Conservation (phyloP, 2,113 vertebrate species). For the Felis catus region DNA sequence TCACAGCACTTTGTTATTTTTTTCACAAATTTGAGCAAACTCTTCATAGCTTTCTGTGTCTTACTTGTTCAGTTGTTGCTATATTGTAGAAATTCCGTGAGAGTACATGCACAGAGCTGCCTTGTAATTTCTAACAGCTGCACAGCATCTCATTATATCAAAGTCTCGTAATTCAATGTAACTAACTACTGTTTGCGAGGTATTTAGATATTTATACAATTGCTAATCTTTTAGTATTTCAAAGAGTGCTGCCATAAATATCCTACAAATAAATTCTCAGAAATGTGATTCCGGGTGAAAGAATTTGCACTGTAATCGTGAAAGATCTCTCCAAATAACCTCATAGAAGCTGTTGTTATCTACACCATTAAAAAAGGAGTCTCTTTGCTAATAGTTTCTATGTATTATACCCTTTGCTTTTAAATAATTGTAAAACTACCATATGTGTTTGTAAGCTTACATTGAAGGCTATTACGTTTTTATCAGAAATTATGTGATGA, state of each 20-base stretch:
- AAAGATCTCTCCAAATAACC: not conserved
- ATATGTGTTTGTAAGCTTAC: not conserved
- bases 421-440: not conserved
- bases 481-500: not conserved
- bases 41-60: not conserved
- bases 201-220: not conserved
- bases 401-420: not conserved
- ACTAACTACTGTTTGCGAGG: not conserved
- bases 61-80: not conserved
- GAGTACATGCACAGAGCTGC: accelerated
- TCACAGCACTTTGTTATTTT: not conserved
- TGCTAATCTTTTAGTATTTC: not conserved
- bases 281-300: not conserved
- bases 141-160: not conserved
- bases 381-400: not conserved
- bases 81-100: not conserved
- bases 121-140: not conserved
- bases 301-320: not conserved
- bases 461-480: not conserved
- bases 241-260: not conserved
- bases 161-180: not conserved
- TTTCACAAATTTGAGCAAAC: not conserved
- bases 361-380: not conserved
- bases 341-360: accelerated
- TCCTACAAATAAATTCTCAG: not conserved